Base-by-base conservation (phyloP, 1,140 invertebrate species). In the Drosophila guanche region DNA sequence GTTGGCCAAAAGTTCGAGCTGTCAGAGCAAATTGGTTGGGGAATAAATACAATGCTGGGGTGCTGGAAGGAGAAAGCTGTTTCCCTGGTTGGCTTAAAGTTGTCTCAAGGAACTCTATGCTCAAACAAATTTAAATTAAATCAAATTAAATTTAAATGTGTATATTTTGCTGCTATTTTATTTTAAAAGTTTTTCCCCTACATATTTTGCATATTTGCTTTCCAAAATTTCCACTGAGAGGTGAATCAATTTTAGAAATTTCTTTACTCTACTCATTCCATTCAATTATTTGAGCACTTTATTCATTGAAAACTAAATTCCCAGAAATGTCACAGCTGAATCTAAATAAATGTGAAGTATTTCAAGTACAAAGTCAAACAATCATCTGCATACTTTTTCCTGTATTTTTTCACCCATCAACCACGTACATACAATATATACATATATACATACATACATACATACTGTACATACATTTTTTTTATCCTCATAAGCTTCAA, bases 331-430 rank as follows among this genome's bases (percentile, higher is more conserved):
- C 48, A 62, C 42, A 45, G 3, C 51, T 43, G 69, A 88, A 83
- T 79, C 86, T 60, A 76, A 51, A 79, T 68, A 68, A 75, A 83
- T 72, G 66, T 46, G 70, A 25, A 12, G 20, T 52, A n/a, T 68
- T 68, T 56, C 33, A 48, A 68, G 63, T 52, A 23, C 16, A 68
- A 67, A 55, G 42, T 4, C 65, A 68, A 68, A 68, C 43, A 48
- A 56, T 27, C 43, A 20, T 45, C 29, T 27, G 25, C 29, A 33
- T 27, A 5, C 25, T 27, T 27, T 27, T 27, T 27, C 25, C 25
- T 27, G 16, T 1, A 20, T 20, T 20, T 20, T 20, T 20, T 20
- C 16, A 20, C 16, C 25, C 25, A 27, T 27, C 25, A 6, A 27
- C 25, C 25, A 5, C 25, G 25, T 6, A 27, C 25, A 27, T 27